Percentiles rank a stretch among this genome's conserved stretches.
Conservation (phyloP, 37 sponge, comb jelly and placozoan species). For the Mnemiopsis leidyi region DNA sequence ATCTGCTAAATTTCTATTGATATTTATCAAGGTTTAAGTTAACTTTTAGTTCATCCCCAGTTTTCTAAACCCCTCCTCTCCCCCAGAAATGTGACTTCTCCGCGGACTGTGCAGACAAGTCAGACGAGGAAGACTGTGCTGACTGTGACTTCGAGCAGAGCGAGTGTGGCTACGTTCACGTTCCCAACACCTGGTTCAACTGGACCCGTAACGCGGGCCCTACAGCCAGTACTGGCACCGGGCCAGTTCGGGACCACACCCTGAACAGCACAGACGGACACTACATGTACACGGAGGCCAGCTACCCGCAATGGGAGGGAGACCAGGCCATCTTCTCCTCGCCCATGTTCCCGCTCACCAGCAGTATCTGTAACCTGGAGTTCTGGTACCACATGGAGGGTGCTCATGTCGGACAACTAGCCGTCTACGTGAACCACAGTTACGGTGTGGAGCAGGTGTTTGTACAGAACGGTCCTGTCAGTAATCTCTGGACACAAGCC, state of each 20-base stretch:
- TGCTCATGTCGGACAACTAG: conserved; percentile 38
- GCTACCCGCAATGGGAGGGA: neutral
- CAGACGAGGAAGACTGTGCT: conserved; percentile 36
- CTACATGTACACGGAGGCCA: conserved; percentile 62
- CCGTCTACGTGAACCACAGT: conserved; percentile 24
- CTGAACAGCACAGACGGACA: conserved; percentile 53
- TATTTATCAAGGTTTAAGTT: too few relatives aligned
- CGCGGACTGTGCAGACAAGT: conserved; percentile 14
- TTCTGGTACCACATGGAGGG: conserved; percentile 66
- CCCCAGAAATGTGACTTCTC: conserved; percentile 30
- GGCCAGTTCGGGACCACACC: conserved; percentile 66
- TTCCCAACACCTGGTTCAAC: conserved; percentile 14
- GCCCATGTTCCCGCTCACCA: conserved; percentile 1
- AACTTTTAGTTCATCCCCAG: too few relatives aligned
- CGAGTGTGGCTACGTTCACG: conserved; percentile 66
- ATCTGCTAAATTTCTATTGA: too few relatives aligned
- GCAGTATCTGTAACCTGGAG: neutral
- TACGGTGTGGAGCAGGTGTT: neutral
- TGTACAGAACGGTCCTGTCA: neutral
- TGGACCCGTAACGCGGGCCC: conserved; percentile 62
- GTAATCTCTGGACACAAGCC: conserved; percentile 21
- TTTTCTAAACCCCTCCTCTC: neutral
- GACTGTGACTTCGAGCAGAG: conserved; percentile 67
- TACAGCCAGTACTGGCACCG: conserved; percentile 58
- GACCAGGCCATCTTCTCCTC: conserved; percentile 56